These are phyloP conservation scores for Acanthopagrus latus DNA, from an alignment of 2,797 vertebrate genomes.

Conservation along the genomic window DNA sequence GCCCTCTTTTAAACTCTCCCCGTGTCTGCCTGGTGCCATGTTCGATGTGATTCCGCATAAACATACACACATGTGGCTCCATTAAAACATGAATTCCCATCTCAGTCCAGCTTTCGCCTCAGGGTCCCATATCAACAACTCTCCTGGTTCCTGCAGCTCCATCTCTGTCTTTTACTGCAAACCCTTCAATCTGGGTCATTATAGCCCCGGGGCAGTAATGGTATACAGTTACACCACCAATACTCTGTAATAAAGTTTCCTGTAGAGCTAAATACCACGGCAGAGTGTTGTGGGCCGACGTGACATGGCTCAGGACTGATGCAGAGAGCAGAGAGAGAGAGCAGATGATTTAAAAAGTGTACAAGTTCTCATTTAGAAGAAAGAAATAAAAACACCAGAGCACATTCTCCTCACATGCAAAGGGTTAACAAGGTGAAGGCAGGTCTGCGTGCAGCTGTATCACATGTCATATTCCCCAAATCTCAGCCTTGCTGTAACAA, in stretches of 20 bases:
- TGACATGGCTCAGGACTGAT: constrained; percentile 46
- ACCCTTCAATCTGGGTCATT: constrained; percentile 83
- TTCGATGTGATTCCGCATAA: constrained; percentile 40
- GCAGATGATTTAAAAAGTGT: constrained; percentile 43
- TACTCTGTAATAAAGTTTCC: constrained; percentile 83
- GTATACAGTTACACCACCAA: constrained; percentile 78
- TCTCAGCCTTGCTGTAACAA: constrained; percentile 56
- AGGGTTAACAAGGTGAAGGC: constrained; percentile 68
- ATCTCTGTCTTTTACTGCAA: constrained; percentile 69
- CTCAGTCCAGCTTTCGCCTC: constrained; percentile 31
- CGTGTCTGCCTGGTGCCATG: constrained; percentile 26
- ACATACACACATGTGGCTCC: constrained; percentile 37
- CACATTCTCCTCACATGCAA: constrained; percentile 17
- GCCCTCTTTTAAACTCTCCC: constrained; percentile 22
- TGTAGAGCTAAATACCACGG: constrained; percentile 72
- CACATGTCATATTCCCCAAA: constrained; percentile 64
- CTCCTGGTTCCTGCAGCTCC: constrained; percentile 50
- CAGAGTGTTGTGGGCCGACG: constrained; percentile 40
- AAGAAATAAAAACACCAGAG: constrained; percentile 9
- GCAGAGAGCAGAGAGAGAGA: constrained; percentile 12
- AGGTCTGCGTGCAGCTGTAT: constrained; percentile 58
- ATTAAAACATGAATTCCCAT: constrained; percentile 50
- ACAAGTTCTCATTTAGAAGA: constrained; percentile 39
- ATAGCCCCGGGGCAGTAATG: constrained; percentile 81
- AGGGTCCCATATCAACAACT: constrained; percentile 58